Percentiles rank a stretch among this genome's conserved stretches.
Evolutionary conservation across 2,113 vertebrate genomes (phyloP).

Genomic region (Cynoglossus semilaevis): DNA sequence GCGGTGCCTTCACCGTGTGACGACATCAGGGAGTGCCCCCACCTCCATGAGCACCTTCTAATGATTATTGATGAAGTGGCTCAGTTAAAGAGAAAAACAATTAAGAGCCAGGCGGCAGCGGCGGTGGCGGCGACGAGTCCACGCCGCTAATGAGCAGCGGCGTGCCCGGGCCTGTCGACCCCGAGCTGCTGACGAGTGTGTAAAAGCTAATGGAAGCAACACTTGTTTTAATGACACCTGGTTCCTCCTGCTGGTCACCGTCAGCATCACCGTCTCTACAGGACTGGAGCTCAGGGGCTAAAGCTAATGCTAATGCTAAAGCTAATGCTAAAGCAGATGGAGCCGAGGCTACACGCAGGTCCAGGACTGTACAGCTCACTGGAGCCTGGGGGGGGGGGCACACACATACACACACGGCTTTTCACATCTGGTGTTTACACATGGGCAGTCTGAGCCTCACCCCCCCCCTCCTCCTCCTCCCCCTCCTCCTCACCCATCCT

Average conservation of each 20-base stretch:
- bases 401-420: slow-evolving; percentile 40
- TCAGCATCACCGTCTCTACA: slow-evolving; percentile 57
- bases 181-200: slow-evolving; percentile 58
- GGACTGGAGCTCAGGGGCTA: slow-evolving; percentile 51
- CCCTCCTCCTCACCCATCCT: slow-evolving; percentile 11
- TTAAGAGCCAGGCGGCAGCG: slow-evolving; percentile 65
- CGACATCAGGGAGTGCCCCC: slow-evolving; percentile 40
- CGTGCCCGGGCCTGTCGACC: slow-evolving; percentile 54
- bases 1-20: slow-evolving; percentile 15
- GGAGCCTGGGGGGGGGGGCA: slow-evolving; percentile 49
- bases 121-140: slow-evolving; percentile 62
- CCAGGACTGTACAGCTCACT: slow-evolving; percentile 54
- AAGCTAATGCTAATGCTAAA: too few relatives aligned
- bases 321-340: slow-evolving; percentile 61
- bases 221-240: slow-evolving; percentile 66
- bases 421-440: slow-evolving; percentile 73
- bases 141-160: slow-evolving; percentile 64
- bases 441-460: slow-evolving; percentile 53
- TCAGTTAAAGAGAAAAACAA: slow-evolving; percentile 73
- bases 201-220: slow-evolving; percentile 62
- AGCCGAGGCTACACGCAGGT: slow-evolving; percentile 24
- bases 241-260: slow-evolving; percentile 55
- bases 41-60: slow-evolving; percentile 65
- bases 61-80: slow-evolving; percentile 75
- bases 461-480: slow-evolving; percentile 24